phyloP scores from a whole-genome alignment of 2,113 vertebrate species.

The Labeo rohita region DNA sequence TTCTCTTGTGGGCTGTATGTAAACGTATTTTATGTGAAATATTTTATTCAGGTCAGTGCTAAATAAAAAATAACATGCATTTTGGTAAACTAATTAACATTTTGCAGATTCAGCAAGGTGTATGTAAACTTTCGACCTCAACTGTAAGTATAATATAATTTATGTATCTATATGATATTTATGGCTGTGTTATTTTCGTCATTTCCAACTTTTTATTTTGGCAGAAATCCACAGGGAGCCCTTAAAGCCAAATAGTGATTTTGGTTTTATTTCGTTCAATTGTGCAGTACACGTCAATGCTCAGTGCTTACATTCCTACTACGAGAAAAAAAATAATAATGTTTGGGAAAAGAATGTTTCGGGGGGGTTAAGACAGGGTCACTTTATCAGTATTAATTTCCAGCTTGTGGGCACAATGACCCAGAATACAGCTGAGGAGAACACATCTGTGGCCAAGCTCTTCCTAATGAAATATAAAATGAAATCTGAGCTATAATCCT shows the following conservation, averaged over 20 bases:
- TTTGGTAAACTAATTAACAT: too few relatives aligned
- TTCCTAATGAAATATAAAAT: conserved; percentile 31
- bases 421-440: conserved; percentile 22
- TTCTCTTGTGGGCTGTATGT: too few relatives aligned
- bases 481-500: conserved; percentile 12
- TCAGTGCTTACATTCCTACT: conserved; percentile 31
- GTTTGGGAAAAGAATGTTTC: neutral
- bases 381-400: conserved; percentile 44
- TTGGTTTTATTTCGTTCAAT: neutral
- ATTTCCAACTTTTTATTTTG: neutral
- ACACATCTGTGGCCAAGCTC: neutral
- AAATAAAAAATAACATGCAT: too few relatives aligned
- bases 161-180: too few relatives aligned
- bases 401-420: conserved; percentile 39
- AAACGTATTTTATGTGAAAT: too few relatives aligned
- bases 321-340: neutral
- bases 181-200: neutral
- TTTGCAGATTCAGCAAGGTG: too few relatives aligned
- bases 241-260: neutral
- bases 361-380: conserved; percentile 35
- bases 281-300: neutral
- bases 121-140: too few relatives aligned
- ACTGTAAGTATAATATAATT: too few relatives aligned
- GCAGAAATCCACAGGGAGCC: neutral
- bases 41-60: too few relatives aligned